Base-by-base conservation (phyloP, 1,140 invertebrate species). In the Acromyrmex echinatior region DNA sequence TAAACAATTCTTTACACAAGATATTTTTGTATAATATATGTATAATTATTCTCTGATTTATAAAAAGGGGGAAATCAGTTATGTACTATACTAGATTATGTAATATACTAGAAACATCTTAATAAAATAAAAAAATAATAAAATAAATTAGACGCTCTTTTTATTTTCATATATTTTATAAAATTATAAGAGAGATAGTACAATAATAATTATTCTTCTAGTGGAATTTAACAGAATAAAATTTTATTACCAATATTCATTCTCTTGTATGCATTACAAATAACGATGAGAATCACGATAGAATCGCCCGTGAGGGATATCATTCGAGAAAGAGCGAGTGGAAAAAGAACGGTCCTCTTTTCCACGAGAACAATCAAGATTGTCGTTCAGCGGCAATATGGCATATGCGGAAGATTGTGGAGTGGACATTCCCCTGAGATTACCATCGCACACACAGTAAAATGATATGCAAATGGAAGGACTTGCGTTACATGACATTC, bases 401-500 rank as follows among this genome's bases (percentile, higher is more conserved):
- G 74, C 70, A 76, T 58, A 76, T 49, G n/a, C 35, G 56, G 58
- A 84, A 76, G 63, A 76, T 76, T 51, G 79, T 56, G 9, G 39
- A 49, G 70, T 76, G 58, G 80, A 84, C 80, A 51, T 10, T 84
- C 80, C 80, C 58, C 5, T 62, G 70, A 84, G 80, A 84, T 76
- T 76, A 84, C 68, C 45, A 74, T 82, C 31, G 70, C 70, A 53
- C 28, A 62, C 28, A 63, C 14, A 18, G 58, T 25, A 84, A 84
- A 84, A 84, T 84, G 39, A 84, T 84, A 84, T 84, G 80, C 70
- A 84, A 84, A 84, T 84, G 56, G 39, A 63, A 62, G 39, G 39
- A 76, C 56, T 74, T 51, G 70, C 14, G 56, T n/a, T 49, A 28
- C 39, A 53, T 28, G 25, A 28, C 28, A 62, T 84, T 25, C 71